A percentile compares a stretch with the other conserved stretches of the same genome.
Conservation (phyloP, 2,888 invertebrate genomes). For the Empis livida region DNA sequence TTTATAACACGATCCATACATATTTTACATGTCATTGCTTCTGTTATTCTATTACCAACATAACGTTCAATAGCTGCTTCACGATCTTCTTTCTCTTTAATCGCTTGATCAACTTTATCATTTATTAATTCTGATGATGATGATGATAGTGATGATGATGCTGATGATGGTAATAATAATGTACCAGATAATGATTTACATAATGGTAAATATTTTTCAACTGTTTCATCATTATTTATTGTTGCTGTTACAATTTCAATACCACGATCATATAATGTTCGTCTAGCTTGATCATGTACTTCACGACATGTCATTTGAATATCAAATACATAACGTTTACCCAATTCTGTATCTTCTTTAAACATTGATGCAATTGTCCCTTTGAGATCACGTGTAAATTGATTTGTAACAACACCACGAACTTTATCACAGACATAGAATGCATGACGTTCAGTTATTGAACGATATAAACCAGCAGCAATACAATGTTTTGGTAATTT, state of each 20-base stretch:
- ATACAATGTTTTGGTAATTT: conserved; percentile 70
- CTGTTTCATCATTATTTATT: too few relatives aligned
- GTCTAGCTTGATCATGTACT: conserved; percentile 75
- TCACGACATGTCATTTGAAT: conserved; percentile 78
- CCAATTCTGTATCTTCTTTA: conserved; percentile 74
- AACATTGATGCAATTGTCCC: conserved; percentile 84
- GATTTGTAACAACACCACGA: conserved; percentile 72
- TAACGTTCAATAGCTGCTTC: conserved; percentile 33
- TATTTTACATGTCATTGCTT: conserved; percentile 69
- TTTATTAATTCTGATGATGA: conserved; percentile 13
- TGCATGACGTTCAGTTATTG: conserved; percentile 82
- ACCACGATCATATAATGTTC: conserved; percentile 51
- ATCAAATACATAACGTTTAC: conserved; percentile 84
- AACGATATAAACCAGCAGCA: conserved; percentile 70
- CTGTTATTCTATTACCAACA: conserved; percentile 38
- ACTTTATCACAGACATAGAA: conserved; percentile 91
- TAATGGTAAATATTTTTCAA: too few relatives aligned
- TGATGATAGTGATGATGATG: neutral
- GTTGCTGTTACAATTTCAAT: conserved; percentile 21
- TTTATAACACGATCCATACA: conserved; percentile 78
- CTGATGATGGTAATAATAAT: neutral
- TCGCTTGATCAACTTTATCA: conserved; percentile 26
- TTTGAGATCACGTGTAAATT: conserved; percentile 78
- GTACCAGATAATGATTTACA: too few relatives aligned
- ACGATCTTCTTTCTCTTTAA: conserved; percentile 30